phyloP scores from a whole-genome alignment of 1,140 invertebrate genomes.

The Babylonia areolata region DNA sequence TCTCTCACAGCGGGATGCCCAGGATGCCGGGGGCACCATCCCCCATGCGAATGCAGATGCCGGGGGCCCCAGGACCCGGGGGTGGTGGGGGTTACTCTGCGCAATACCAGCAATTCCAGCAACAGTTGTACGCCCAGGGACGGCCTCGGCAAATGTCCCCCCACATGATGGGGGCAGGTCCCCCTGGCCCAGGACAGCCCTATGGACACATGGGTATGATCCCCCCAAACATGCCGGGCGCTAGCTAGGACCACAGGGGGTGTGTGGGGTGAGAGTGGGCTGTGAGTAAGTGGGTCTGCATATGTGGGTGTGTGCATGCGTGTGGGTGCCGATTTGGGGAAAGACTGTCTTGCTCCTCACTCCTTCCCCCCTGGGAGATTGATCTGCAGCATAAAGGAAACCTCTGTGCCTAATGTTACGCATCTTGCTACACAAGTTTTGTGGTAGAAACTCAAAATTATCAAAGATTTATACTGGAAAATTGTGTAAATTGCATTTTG shows the following conservation, averaged over 20 bases:
- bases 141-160: conserved; percentile 66
- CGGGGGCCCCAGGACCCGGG: conserved; percentile 37
- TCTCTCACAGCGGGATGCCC: conserved; percentile 39
- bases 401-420: conserved; percentile 22
- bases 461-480: not conserved
- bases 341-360: not conserved
- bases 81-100: conserved; percentile 54
- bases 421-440: not conserved
- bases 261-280: not conserved
- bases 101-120: conserved; percentile 73
- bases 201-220: conserved; percentile 64
- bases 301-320: not conserved
- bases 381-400: conserved; percentile 11
- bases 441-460: not conserved
- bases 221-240: conserved; percentile 64
- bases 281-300: not conserved
- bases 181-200: conserved; percentile 50
- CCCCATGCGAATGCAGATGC: conserved; percentile 52
- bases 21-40: conserved; percentile 48
- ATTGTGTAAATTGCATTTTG: not conserved
- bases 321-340: not conserved
- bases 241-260: conserved; percentile 35
- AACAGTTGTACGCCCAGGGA: conserved; percentile 70
- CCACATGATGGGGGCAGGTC: conserved; percentile 58
- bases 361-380: no score